Evolutionary conservation across 2,797 vertebrate genomes (phyloP), one percentile per base, ranked within the genome.

Genomic region (Crocodylus rhombifer): DNA sequence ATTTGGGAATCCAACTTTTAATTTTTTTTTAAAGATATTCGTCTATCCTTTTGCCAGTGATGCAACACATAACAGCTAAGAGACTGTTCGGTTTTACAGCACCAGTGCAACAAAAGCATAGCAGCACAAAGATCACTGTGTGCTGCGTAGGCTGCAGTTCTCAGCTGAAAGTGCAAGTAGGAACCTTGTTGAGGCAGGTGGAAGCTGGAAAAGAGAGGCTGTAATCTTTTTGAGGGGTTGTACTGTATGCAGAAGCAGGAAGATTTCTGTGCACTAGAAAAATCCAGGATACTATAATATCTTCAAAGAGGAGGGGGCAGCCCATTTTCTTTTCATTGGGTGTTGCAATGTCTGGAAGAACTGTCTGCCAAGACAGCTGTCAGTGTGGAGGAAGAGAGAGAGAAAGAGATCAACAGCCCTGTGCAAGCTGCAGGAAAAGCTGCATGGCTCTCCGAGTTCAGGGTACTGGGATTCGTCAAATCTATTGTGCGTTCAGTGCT

Each of bases 161-260:
- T 96, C 94, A 89, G 94, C 93, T 83, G 95, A 77, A 94, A 89
- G 92, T 94, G 88, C 42, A 85, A 87, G 93, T 78, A 86, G 95
- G 89, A 95, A 96, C 51, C 73, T 84, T 86, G 95, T 95, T 95
- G 96, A 96, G 82, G 95, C 91, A 95, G 93, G 95, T 95, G 96
- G 95, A 96, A 95, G 96, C 95, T 93, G 92, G 87, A 95, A 91
- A 95, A 95, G 94, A 95, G 94, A 95, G 89, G 84, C 93, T 91
- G 89, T 95, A 96, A 94, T 94, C 92, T 97, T 94, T 94, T 95
- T 82, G 88, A 95, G 86, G n/a, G 86, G 77, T 91, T 96, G 82
- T 95, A 87, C 76, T 93, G 94, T 96, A 96, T 94, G 95, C 95
- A 96, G 93, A 86, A 94, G 86, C 91, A 95, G 91, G 78, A 89